Base-by-base conservation (phyloP, 2,113 vertebrate species). In the Lepus timidus region DNA sequence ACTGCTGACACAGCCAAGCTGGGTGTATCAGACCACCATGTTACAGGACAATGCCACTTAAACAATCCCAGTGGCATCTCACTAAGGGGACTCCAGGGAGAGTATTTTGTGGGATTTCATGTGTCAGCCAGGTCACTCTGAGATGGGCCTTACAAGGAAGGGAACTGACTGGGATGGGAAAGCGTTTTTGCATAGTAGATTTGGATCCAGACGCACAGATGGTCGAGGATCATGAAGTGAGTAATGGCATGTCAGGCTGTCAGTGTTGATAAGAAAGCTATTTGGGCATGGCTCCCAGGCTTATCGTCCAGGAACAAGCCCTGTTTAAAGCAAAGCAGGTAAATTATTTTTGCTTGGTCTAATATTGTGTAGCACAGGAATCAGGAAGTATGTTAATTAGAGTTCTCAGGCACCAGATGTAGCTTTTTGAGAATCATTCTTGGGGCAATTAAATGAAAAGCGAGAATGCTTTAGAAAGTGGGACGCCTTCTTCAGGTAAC, bases 401-500 rank as follows among this genome's bases (percentile, higher is more conserved):
- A 73, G 3, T 71, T 78, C 36, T 82, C 12, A 64, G 25, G 12
- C 27, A 64, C 3, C 29, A 76, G 16, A 71, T 52, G 9, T 58
- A 71, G 64, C 39, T 87, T 61, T 65, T 36, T 27, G 29, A 88
- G 33, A 71, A 67, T 14, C 65, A 31, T 9, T 88, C 1, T 84
- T 85, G n/a, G n/a, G 49, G 19, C 13, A 85, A 52, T 92, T 88
- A 65, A 84, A 70, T 62, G 52, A 74, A 78, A 86, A 88, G 58
- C 71, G 91, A 74, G 58, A 88, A 58, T n/a, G 14, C 20, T 67
- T 74, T 61, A 36, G 36, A 61, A 85, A 49, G 39, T 65, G 25
- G 64, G 52, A 33, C 61, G 6, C 13, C 14, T 64, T 92, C 29
- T 74, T n/a, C 25, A 68, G 29, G 6, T 31, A 55, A 75, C 23